Conservation (phyloP, 2,113 vertebrate species). For the Cisticola juncidis region DNA sequence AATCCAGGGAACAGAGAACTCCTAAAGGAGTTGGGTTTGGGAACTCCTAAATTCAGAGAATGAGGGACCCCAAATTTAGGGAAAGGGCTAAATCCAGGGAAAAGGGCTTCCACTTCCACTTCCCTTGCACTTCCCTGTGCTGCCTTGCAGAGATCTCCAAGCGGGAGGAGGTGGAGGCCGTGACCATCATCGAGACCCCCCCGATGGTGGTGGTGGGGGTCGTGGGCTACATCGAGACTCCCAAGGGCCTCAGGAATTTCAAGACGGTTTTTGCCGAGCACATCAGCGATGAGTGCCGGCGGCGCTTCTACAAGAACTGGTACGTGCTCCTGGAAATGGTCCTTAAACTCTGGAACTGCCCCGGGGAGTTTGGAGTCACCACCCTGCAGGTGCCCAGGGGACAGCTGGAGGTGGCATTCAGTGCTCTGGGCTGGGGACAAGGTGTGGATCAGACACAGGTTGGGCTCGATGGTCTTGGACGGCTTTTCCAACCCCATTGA, state of each 20-base stretch:
- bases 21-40: too few species aligned
- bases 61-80: too few species aligned
- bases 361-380: not conserved
- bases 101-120: too few species aligned
- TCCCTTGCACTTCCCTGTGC: too few species aligned
- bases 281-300: conserved; percentile 78
- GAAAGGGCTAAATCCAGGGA: too few species aligned
- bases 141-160: conserved; percentile 75
- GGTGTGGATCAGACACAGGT: not conserved
- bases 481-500: not conserved
- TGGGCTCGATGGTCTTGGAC: not conserved
- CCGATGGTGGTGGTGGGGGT: conserved; percentile 78
- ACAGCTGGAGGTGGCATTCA: not conserved
- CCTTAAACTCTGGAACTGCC: not conserved
- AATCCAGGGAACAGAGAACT: too few species aligned
- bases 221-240: conserved; percentile 80
- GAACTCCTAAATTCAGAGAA: too few species aligned
- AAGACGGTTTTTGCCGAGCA: conserved; percentile 83
- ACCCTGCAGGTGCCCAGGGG: not conserved
- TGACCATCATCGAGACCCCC: conserved; percentile 80
- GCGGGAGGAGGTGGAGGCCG: conserved; percentile 80
- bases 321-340: not conserved
- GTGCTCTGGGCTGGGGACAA: not conserved
- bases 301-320: conserved; percentile 85
- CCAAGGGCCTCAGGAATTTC: conserved; percentile 75